Evolutionary conservation across 2,888 invertebrate genomes (phyloP).

Genomic region (Sinotaia quadrata): DNA sequence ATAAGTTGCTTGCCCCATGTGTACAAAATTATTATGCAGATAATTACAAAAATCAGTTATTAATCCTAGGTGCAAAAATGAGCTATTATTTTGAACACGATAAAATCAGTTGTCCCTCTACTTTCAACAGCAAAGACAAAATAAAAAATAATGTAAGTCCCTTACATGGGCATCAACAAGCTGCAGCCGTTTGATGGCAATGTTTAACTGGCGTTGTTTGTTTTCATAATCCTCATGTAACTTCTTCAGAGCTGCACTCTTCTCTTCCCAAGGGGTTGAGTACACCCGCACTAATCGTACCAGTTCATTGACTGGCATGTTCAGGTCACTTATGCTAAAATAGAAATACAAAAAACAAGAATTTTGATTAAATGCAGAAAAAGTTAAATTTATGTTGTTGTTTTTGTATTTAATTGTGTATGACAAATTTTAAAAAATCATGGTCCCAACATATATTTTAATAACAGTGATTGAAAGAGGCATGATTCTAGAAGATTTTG

Average conservation of each 20-base stretch:
- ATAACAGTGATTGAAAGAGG: no score
- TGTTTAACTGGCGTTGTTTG: slow-evolving; percentile 70
- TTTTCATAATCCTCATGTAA: slow-evolving; percentile 70
- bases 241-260: slow-evolving; percentile 69
- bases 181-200: slow-evolving; percentile 70
- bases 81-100: no score
- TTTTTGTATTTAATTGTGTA: no score
- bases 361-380: not conserved
- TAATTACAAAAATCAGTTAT: no score
- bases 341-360: not conserved
- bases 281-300: slow-evolving; percentile 69
- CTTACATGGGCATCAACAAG: slow-evolving; percentile 70
- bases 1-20: no score
- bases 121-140: no score
- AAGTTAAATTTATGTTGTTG: not conserved
- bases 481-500: no score
- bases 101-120: no score
- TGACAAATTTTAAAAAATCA: no score
- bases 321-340: slow-evolving; percentile 68
- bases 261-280: slow-evolving; percentile 72
- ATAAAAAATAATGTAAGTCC: not conserved
- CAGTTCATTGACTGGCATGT: slow-evolving; percentile 69
- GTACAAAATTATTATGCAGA: no score
- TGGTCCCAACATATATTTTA: no score
- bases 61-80: no score